phyloP scores from a whole-genome alignment of 2,888 invertebrate species.

The Tribolium freemani region DNA sequence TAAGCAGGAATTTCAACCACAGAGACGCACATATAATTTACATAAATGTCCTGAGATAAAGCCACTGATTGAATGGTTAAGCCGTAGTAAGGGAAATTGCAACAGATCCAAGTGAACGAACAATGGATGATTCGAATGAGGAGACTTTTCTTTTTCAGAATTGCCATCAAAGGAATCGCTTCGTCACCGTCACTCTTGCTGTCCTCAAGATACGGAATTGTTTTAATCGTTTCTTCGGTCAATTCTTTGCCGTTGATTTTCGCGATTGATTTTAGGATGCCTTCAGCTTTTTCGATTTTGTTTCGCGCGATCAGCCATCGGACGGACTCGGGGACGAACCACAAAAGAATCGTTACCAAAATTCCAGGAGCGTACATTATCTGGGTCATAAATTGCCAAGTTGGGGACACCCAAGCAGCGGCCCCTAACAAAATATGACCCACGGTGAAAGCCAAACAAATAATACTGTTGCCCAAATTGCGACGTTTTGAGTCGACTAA shows the following conservation, averaged over 20 bases:
- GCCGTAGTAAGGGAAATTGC: conserved; percentile 84
- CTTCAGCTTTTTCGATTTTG: conserved; percentile 70
- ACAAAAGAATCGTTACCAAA: conserved; percentile 76
- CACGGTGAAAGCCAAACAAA: conserved; percentile 77
- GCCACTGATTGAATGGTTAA: conserved; percentile 82
- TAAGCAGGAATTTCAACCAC: conserved; percentile 81
- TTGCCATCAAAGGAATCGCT: conserved; percentile 21
- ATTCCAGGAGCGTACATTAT: conserved; percentile 77
- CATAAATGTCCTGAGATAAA: conserved; percentile 79
- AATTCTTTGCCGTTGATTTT: conserved; percentile 73
- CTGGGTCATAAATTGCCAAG: conserved; percentile 77
- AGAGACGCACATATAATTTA: conserved; percentile 79
- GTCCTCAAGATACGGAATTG: conserved; percentile 26
- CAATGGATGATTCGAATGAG: conserved; percentile 74
- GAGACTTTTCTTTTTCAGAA: conserved; percentile 55
- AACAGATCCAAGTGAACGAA: conserved; percentile 82
- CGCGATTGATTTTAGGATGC: conserved; percentile 74
- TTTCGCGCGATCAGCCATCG: conserved; percentile 80
- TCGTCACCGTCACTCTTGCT: conserved; percentile 21
- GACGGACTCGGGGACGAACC: conserved; percentile 78
- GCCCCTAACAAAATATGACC: conserved; percentile 77
- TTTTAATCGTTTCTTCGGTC: conserved; percentile 57
- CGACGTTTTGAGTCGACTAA: conserved; percentile 79
- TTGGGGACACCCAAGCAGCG: conserved; percentile 74
- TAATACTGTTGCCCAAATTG: conserved; percentile 77